Evolutionary conservation across 2,888 invertebrate genomes (phyloP).

Genomic region (Epinotia demarniana): DNA sequence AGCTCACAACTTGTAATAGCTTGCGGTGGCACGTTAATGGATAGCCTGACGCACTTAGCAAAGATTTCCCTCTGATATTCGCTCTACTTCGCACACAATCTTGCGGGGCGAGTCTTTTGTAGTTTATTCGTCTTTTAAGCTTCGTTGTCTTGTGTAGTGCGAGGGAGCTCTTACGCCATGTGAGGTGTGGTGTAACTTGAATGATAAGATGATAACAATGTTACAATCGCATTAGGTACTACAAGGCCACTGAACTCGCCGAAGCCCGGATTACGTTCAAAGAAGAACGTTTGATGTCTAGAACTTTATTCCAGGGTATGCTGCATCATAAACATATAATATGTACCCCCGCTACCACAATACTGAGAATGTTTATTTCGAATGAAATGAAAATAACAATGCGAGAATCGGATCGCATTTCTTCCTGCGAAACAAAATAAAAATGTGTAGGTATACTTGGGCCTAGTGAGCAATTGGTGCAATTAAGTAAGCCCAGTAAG

Average conservation of each 20-base stretch:
- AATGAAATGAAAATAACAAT: not conserved
- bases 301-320: not conserved
- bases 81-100: conserved; percentile 38
- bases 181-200: not conserved
- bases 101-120: conserved; percentile 45
- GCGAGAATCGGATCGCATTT: not conserved
- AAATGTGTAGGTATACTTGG: not conserved
- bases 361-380: not conserved
- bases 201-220: not conserved
- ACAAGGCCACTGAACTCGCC: not conserved
- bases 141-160: not conserved
- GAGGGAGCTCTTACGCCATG: not conserved
- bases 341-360: not conserved
- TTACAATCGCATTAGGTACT: not conserved
- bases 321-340: not conserved
- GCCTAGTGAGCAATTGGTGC: not conserved
- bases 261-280: not conserved
- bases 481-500: not conserved
- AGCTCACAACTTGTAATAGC: conserved; percentile 51
- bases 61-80: conserved; percentile 49
- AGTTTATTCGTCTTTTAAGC: conserved; percentile 15
- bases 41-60: conserved; percentile 51
- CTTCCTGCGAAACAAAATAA: not conserved
- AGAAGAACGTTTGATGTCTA: not conserved
- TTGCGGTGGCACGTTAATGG: conserved; percentile 52